Conservation (phyloP, 2,888 invertebrate genomes). For the Junonia oenone region DNA sequence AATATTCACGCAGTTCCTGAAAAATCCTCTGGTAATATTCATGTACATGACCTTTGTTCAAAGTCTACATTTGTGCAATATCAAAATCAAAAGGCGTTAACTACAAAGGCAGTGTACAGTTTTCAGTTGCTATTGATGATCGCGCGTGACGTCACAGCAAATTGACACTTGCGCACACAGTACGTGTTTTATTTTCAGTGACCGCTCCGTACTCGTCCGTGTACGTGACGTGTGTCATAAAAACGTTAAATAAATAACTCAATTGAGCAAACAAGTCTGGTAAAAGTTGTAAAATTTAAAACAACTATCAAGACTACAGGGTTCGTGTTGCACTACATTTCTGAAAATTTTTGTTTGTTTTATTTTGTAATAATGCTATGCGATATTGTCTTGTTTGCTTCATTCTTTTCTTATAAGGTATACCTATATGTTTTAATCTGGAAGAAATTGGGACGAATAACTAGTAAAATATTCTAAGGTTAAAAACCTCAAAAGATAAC, state of each 20-base stretch:
- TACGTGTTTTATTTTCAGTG: neutral
- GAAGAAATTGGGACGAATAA: too few relatives aligned
- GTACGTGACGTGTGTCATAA: neutral
- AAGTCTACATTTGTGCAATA: too few relatives aligned
- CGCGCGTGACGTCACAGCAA: slow-evolving; percentile 6
- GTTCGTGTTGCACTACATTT: neutral
- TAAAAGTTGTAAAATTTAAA: neutral
- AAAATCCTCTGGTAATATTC: too few relatives aligned
- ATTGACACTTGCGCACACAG: slow-evolving; percentile 15
- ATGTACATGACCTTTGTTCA: too few relatives aligned
- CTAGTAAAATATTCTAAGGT: too few relatives aligned
- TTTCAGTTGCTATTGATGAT: neutral
- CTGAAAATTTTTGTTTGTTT: neutral
- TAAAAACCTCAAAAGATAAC: too few relatives aligned
- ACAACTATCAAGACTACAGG: neutral
- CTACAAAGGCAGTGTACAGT: neutral
- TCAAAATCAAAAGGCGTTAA: neutral
- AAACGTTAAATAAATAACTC: slow-evolving; percentile 2
- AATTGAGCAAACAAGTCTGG: neutral
- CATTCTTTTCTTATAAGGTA: too few relatives aligned
- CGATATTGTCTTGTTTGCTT: too few relatives aligned
- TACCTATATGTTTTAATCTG: too few relatives aligned
- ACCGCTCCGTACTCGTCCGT: neutral
- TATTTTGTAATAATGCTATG: neutral
- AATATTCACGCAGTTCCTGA: too few relatives aligned